Percentiles rank a stretch among this genome's conserved stretches.
Conservation (phyloP, 2,888 invertebrate species). For the Ypsolopha scabrella region DNA sequence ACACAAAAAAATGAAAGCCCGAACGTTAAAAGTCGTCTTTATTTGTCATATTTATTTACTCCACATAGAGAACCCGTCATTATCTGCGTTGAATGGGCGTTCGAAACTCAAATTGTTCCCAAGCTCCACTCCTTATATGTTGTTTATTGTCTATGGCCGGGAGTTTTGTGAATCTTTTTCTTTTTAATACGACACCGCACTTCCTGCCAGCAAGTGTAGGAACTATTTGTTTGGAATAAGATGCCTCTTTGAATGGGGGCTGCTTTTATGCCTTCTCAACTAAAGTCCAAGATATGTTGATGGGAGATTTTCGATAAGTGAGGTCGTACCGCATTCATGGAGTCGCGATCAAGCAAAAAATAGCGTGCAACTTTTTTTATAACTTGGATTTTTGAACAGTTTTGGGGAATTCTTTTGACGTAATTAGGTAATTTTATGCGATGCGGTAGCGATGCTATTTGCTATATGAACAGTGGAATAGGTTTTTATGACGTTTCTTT, state of each 20-base stretch:
- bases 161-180: conserved; percentile 33
- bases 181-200: conserved; percentile 59
- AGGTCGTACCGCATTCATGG: not conserved
- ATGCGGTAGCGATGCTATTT: too few species aligned
- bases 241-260: conserved; percentile 40
- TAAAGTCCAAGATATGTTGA: conserved; percentile 36
- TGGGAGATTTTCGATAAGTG: not conserved
- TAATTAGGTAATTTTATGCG: too few species aligned
- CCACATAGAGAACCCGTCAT: conserved; percentile 18
- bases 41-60: conserved; percentile 8
- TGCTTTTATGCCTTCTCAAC: conserved; percentile 68
- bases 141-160: conserved; percentile 33
- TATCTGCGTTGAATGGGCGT: conserved; percentile 20
- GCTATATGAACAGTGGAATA: too few species aligned
- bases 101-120: conserved; percentile 26
- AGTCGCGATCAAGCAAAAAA: too few species aligned
- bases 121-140: conserved; percentile 30
- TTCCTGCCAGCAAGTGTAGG: conserved; percentile 62
- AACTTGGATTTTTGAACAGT: too few species aligned
- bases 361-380: too few species aligned
- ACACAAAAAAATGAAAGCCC: conserved; percentile 7
- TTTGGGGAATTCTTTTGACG: too few species aligned
- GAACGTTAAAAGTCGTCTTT: conserved; percentile 4
- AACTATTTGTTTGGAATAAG: conserved; percentile 33
- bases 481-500: too few species aligned